Evolutionary conservation across 2,113 vertebrate genomes (phyloP).

Genomic region (Vidua macroura): DNA sequence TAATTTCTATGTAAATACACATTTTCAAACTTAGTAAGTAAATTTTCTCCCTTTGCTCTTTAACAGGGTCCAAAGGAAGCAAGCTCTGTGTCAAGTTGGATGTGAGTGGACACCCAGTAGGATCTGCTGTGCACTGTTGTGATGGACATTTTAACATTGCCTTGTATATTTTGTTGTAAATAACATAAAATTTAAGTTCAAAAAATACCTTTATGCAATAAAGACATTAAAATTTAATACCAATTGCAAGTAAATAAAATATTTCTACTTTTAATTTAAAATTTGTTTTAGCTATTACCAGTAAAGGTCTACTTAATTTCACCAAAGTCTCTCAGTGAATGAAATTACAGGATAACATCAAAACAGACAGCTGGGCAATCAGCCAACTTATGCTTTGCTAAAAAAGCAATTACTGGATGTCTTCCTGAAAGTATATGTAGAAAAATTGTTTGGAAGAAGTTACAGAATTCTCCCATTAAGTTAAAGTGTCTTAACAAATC

Average conservation of each 20-base stretch:
- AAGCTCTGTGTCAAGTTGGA: constrained; percentile 78
- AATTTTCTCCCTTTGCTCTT: not conserved
- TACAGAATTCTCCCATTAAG: not conserved
- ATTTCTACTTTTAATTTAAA: not conserved
- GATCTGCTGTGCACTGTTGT: not conserved
- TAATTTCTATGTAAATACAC: not conserved
- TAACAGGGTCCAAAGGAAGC: constrained; percentile 81
- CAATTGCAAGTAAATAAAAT: constrained; percentile 28
- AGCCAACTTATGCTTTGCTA: not conserved
- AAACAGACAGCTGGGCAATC: not conserved
- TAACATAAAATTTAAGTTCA: constrained; percentile 64
- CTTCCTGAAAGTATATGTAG: not conserved
- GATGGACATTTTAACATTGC: constrained; percentile 27
- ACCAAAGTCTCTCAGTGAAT: not conserved
- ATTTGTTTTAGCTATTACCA: not conserved
- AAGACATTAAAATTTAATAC: constrained; percentile 56
- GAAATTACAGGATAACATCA: not conserved
- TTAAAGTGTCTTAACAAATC: not conserved
- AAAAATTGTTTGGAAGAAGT: not conserved
- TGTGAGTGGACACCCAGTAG: constrained; percentile 66
- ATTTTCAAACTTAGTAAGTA: not conserved
- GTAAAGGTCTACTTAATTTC: not conserved
- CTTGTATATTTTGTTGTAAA: constrained; percentile 76
- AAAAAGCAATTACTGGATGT: not conserved
- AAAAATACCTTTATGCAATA: constrained; percentile 61